phyloP scores from a whole-genome alignment of 1,140 invertebrate genomes.

The Hylyphantes graminicola region DNA sequence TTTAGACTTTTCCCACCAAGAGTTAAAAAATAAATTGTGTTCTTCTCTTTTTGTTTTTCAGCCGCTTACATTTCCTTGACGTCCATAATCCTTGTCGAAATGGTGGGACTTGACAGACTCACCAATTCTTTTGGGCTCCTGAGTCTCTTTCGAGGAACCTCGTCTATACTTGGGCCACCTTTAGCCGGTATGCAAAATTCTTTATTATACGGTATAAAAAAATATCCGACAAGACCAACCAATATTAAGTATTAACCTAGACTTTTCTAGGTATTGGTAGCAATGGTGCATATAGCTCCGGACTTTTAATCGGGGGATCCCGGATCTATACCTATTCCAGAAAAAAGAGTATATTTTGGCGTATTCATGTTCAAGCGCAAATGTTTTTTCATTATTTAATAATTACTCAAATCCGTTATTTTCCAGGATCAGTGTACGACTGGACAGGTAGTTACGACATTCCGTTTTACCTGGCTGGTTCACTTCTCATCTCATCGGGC shows the following conservation, averaged over 20 bases:
- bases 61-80: conserved; percentile 97
- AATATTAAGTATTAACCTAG: neutral
- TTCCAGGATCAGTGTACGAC: conserved; percentile 86
- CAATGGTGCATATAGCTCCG: too few species aligned
- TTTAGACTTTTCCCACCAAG: too few species aligned
- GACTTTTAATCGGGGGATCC: too few species aligned
- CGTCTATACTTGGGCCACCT: conserved; percentile 82
- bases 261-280: neutral
- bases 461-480: conserved; percentile 92
- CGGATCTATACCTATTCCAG: too few species aligned
- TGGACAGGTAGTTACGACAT: conserved; percentile 84
- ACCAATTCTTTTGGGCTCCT: conserved; percentile 97
- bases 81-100: conserved; percentile 96
- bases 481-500: conserved; percentile 86
- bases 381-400: too few species aligned
- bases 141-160: conserved; percentile 92
- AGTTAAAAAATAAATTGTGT: neutral
- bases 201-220: neutral
- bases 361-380: too few species aligned
- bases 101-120: conserved; percentile 93
- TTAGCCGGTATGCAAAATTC: conserved; percentile 71
- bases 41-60: conserved; percentile 69
- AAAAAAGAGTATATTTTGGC: too few species aligned
- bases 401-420: neutral
- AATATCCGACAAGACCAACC: neutral